Conservation (phyloP, 1,140 invertebrate species). For the Acromyrmex heyeri region DNA sequence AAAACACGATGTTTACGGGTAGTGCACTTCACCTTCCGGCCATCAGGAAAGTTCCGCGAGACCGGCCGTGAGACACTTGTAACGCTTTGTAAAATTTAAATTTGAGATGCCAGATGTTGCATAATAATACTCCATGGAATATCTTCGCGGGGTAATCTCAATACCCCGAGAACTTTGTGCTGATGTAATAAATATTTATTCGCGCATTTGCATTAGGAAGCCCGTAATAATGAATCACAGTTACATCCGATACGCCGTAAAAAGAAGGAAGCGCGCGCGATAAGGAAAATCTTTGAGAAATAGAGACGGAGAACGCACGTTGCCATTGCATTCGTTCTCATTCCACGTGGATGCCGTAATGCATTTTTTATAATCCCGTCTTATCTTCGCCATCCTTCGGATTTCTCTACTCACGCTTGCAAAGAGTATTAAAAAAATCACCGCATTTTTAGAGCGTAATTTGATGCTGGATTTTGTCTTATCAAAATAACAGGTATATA, state of each 20-base stretch:
- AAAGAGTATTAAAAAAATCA: slow-evolving; percentile 18
- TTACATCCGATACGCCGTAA: slow-evolving; percentile 49
- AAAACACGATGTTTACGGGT: slow-evolving; percentile 55
- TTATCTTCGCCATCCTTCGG: slow-evolving; percentile 51
- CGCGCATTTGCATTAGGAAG: slow-evolving; percentile 49
- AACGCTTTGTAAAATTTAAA: slow-evolving; percentile 60
- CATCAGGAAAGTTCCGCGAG: slow-evolving; percentile 35
- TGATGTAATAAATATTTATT: slow-evolving; percentile 63
- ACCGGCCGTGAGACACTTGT: slow-evolving; percentile 3
- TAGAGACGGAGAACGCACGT: slow-evolving; percentile 24
- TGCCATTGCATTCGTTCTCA: slow-evolving; percentile 68
- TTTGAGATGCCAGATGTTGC: slow-evolving; percentile 64
- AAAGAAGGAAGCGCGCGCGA: slow-evolving; percentile 1
- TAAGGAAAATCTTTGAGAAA: slow-evolving; percentile 52
- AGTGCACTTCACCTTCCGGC: slow-evolving; percentile 22
- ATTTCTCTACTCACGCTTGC: slow-evolving; percentile 19
- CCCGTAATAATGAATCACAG: slow-evolving; percentile 61
- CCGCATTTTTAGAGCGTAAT: background rate
- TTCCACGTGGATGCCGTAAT: slow-evolving; percentile 55
- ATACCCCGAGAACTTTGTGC: slow-evolving; percentile 42
- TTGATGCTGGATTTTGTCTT: background rate
- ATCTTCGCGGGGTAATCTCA: slow-evolving; percentile 47
- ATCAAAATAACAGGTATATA: background rate
- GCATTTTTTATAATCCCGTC: slow-evolving; percentile 72
- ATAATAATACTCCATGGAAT: slow-evolving; percentile 64